Conservation (phyloP, 2,113 vertebrate species). For the Trachemys scripta region DNA sequence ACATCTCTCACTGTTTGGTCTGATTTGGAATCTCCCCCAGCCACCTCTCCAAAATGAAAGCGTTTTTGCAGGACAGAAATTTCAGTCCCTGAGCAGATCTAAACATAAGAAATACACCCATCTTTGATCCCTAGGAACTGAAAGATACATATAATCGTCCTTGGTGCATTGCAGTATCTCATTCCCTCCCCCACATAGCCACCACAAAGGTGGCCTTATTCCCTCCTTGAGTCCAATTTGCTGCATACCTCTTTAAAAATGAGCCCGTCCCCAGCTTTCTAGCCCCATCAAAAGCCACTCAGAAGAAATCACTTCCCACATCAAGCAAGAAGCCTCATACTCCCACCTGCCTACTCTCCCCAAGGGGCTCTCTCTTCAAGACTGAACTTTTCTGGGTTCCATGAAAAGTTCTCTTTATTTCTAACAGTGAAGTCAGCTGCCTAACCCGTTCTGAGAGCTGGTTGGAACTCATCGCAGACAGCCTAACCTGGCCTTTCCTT, state of each 20-base stretch:
- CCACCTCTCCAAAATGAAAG: neutral
- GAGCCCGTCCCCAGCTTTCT: neutral
- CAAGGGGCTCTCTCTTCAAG: neutral
- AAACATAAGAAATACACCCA: neutral
- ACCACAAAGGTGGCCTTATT: neutral
- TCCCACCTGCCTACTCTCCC: neutral
- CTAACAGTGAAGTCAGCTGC: neutral
- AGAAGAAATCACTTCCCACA: neutral
- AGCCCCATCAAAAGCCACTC: neutral
- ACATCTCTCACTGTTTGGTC: neutral
- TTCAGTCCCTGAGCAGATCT: neutral
- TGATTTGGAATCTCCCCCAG: neutral
- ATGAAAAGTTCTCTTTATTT: neutral
- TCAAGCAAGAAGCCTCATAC: accelerated
- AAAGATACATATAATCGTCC: neutral
- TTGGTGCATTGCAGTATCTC: neutral
- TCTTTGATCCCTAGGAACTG: neutral
- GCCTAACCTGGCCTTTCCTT: neutral
- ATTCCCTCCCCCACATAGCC: slow-evolving; percentile 11
- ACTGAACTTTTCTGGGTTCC: neutral
- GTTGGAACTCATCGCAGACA: neutral
- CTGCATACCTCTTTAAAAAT: neutral
- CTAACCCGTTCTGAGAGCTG: neutral
- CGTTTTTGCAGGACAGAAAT: neutral
- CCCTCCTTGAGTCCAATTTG: neutral